Base-by-base conservation (phyloP, 2,888 invertebrate species). In the Prionchulus punctatus region DNA sequence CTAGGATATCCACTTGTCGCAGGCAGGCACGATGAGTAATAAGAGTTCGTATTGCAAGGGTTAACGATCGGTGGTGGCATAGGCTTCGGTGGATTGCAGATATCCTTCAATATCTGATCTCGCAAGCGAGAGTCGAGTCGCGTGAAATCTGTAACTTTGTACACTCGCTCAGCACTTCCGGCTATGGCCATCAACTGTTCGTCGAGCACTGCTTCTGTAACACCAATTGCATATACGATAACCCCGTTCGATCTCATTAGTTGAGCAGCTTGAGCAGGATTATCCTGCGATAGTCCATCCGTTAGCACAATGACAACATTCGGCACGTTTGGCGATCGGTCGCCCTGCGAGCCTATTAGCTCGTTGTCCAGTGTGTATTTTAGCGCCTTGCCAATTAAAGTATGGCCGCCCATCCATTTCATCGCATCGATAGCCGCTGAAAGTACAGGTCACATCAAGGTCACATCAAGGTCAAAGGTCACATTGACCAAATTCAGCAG, bases 211-310 rank as follows among this genome's bases (percentile, higher is more conserved):
- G 57, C 57, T 21, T 57, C 57, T 1, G 57, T 57, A 1, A 57
- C 53, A 2, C 57, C 56, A 18, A 53, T 26, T 2, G 43, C 43
- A 27, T 26, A 53, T 12, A 25, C 25, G 4, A 30, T 30, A 2
- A 21, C 31, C 2, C 42, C 52, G 26, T 52, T 26, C 12, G 26
- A n/a, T n/a, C 53, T 23, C 50, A 56, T 21, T 2, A 15, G 2
- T 30, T 56, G 43, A 2, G 56, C 56, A 15, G 56, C 30, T 1
- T 36, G 47, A n/a, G n/a, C 3, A 1, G 57, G 57, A 25, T 56
- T 43, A 30, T 56, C 57, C 57, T 56, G 57, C 1, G 53, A 54
- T 30, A 57, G 30, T 23, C 57, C 57, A 43, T 57, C 57, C 2
- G 57, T 57, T 12, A 57, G 54, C 18, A 48, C 49, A 26, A 57